Conservation (phyloP, 2,888 invertebrate genomes). For the Spatulosminthurus flaviceps region DNA sequence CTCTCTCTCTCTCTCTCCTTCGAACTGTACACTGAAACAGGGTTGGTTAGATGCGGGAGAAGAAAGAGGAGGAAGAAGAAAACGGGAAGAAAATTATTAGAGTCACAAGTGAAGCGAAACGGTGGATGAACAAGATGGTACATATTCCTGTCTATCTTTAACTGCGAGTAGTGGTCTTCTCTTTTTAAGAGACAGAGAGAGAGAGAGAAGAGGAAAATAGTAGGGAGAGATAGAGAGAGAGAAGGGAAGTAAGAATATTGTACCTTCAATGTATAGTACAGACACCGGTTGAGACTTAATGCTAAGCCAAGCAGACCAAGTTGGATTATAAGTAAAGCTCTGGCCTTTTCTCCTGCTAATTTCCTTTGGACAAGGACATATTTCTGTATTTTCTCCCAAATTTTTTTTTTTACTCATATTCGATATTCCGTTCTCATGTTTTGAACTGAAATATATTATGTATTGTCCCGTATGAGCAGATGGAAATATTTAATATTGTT, state of each 20-base stretch:
- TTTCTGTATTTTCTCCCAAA: neutral
- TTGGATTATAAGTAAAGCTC: constrained; percentile 38
- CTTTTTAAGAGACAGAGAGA: neutral
- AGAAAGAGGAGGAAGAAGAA: constrained; percentile 20
- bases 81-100: constrained; percentile 37
- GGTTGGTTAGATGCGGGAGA: constrained; percentile 14
- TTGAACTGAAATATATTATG: too few relatives aligned
- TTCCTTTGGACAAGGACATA: neutral
- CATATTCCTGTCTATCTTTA: too few relatives aligned
- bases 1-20: constrained; percentile 16
- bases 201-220: neutral
- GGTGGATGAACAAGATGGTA: neutral
- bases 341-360: constrained; percentile 4
- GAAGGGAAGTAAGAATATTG: neutral
- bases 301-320: constrained; percentile 35
- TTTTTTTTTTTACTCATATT: neutral
- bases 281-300: neutral
- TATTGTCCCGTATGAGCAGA: too few relatives aligned
- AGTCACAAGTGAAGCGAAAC: constrained; percentile 43
- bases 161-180: neutral
- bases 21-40: neutral
- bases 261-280: too few relatives aligned
- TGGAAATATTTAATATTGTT: too few relatives aligned
- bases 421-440: too few relatives aligned
- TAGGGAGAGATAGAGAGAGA: neutral